phyloP scores from a whole-genome alignment of 2,888 invertebrate genomes.

The Zelleria hepariella region DNA sequence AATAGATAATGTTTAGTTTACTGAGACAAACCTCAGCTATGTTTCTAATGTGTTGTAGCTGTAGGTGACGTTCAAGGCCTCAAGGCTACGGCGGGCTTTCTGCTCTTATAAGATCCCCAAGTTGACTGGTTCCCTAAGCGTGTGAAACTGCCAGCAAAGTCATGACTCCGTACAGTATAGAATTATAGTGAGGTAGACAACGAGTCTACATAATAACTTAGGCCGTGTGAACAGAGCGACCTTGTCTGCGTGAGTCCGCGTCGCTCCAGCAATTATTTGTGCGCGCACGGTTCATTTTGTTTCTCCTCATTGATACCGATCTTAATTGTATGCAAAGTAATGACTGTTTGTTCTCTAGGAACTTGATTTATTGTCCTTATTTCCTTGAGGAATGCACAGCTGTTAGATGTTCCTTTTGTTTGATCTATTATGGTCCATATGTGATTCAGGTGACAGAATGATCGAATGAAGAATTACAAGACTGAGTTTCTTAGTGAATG shows the following conservation, averaged over 20 bases:
- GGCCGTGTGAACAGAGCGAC: slow-evolving; percentile 55
- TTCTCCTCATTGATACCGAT: neutral
- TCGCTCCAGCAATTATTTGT: neutral
- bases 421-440: too few species aligned
- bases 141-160: slow-evolving; percentile 1
- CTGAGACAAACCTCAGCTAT: too few species aligned
- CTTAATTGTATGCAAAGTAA: neutral
- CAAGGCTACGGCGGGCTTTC: neutral
- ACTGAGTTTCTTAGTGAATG: too few species aligned
- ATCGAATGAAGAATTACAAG: too few species aligned
- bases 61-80: neutral
- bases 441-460: too few species aligned
- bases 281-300: neutral
- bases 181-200: neutral
- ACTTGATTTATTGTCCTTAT: neutral
- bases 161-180: neutral
- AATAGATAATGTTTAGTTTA: too few species aligned
- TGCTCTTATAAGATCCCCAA: neutral
- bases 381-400: neutral
- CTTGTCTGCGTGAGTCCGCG: slow-evolving; percentile 27
- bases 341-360: neutral
- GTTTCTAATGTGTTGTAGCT: neutral
- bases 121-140: neutral
- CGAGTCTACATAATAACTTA: slow-evolving; percentile 14
- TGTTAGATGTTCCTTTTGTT: too few species aligned